Conservation (phyloP, 2,888 invertebrate genomes). For the Heteromurus nitidus region DNA sequence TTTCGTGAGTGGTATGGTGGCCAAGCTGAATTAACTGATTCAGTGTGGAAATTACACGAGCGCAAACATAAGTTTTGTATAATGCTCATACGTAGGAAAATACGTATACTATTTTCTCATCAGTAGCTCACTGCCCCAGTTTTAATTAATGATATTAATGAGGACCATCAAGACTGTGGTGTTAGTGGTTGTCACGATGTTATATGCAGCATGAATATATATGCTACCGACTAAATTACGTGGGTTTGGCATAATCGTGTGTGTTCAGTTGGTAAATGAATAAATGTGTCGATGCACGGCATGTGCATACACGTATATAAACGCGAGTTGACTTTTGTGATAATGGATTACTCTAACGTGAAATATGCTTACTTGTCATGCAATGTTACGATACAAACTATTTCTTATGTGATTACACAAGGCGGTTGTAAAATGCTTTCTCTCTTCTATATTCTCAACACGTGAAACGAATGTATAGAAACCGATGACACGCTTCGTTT, state of each 20-base stretch:
- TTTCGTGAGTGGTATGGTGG: too few species aligned
- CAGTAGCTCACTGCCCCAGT: conserved; percentile 13
- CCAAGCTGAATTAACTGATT: too few species aligned
- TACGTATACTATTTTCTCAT: not conserved
- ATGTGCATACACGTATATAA: not conserved
- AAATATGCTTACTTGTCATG: conserved; percentile 35
- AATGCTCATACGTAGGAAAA: not conserved
- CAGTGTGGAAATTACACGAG: too few species aligned
- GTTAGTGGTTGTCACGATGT: conserved; percentile 17
- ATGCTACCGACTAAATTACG: not conserved
- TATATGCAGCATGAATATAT: conserved; percentile 17
- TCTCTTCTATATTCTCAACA: conserved; percentile 7
- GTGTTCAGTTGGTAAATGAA: not conserved
- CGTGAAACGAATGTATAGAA: not conserved
- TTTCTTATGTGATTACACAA: conserved; percentile 10
- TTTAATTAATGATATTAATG: conserved; percentile 30
- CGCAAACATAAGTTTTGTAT: too few species aligned
- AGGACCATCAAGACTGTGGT: conserved; percentile 9
- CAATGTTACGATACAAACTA: conserved; percentile 35
- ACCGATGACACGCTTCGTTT: not conserved
- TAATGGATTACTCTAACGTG: conserved; percentile 19
- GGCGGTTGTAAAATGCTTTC: conserved; percentile 28
- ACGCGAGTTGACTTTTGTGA: conserved; percentile 2
- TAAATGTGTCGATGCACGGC: not conserved
- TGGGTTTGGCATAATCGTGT: not conserved